Evolutionary conservation across 2,888 invertebrate species (phyloP), one percentile per base, ranked within the genome.

Genomic region (Catocala sponsa): DNA sequence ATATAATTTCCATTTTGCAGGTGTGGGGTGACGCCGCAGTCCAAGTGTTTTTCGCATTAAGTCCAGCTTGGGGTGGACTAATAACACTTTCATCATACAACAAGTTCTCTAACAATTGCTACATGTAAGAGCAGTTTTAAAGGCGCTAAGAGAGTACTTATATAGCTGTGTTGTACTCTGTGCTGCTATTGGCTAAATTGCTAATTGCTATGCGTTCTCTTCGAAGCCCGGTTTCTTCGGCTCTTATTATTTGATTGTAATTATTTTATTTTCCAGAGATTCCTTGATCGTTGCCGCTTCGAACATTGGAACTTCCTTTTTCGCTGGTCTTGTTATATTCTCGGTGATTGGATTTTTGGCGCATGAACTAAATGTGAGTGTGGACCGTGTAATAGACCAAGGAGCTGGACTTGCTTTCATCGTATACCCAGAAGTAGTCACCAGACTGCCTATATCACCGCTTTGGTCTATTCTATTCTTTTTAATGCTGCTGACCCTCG

Each of bases 1-100:
- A 25, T 38, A 9, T 38, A 38, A 38, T 52, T 55, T 25, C 25
- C 25, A 4, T 9, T 7, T 63, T 70, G 12, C 61, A 96, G 96
- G 97, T 97, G 11, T 97, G 97, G 97, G 97, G 97, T 50, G 97
- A 97, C 83, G 97, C 97, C 0, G 97, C 97, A 0, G 97, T 97
- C 25, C 98, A 98, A 89, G 98, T 98, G 81, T 98, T 98, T 90
- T 98, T 98, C 86, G 97, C 98, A 0, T 90, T 98, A 32, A 97
- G 97, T 78, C 97, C 97, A 4, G 97, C 98, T 55, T 98, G 98
- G 97, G 98, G 98, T 55, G 98, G 98, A 44, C 95, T 98, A 11
- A 97, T 98, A 57, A 98, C 98, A 0, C 95, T 98, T 59, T 97
- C 98, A 54, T 97, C 97, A 13, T 98, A 98, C 87, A 98, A 98